A percentile compares a stretch with the other conserved stretches of the same genome.
These are phyloP conservation scores for Antedon mediterranea DNA, from an alignment of 53 echinoderm and acorn worm species.

Conservation along the genomic window DNA sequence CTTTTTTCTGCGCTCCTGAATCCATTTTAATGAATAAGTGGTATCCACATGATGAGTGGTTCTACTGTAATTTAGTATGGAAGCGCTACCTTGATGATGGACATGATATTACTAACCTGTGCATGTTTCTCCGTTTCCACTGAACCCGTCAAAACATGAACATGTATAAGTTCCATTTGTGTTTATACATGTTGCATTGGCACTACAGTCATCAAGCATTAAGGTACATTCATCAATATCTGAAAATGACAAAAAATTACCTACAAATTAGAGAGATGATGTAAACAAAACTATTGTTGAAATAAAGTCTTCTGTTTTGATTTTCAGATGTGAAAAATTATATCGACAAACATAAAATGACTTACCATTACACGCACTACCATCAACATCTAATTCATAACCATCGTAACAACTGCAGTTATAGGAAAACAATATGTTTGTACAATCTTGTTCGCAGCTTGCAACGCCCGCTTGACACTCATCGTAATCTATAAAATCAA, in stretches of 20 bases:
- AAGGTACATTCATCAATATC: not conserved
- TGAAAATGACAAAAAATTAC: no score
- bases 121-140: not conserved
- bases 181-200: not conserved
- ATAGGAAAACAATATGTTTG: constrained; percentile 61
- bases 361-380: not conserved
- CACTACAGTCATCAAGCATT: not conserved
- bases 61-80: no score
- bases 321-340: no score
- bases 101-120: not conserved
- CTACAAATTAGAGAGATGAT: no score
- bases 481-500: constrained; percentile 37
- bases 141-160: not conserved
- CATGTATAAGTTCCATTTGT: not conserved
- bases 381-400: constrained; percentile 20
- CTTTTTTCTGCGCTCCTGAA: no score
- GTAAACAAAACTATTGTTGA: no score
- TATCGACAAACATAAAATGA: no score
- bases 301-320: no score
- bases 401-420: constrained; percentile 76
- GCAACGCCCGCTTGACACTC: constrained; percentile 44
- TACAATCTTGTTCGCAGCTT: constrained; percentile 55
- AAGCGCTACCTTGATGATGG: no score
- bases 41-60: no score
- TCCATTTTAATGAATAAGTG: no score